phyloP scores from a whole-genome alignment of 2,888 invertebrate genomes.

The Drosophila percnosoma region DNA sequence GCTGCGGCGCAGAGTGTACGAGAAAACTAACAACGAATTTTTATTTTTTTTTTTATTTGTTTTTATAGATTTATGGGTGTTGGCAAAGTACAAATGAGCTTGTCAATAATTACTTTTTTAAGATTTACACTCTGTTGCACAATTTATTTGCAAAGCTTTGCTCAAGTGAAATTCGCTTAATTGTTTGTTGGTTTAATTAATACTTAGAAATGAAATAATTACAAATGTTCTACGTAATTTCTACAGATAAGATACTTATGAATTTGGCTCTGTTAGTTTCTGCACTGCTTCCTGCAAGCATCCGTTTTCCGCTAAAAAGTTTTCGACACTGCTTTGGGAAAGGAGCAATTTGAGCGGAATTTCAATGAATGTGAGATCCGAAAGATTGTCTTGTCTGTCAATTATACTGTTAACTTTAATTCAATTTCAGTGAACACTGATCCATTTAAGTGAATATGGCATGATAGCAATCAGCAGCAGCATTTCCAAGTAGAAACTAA shows the following conservation, averaged over 20 bases:
- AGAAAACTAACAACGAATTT: conserved; percentile 21
- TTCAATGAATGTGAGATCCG: background rate
- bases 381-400: background rate
- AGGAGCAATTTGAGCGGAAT: background rate
- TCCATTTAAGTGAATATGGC: background rate
- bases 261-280: background rate
- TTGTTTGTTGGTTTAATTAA: background rate
- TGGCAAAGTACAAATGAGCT: background rate
- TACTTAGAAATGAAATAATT: background rate
- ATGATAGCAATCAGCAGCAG: conserved; percentile 12
- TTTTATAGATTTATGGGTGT: conserved; percentile 20
- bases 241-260: background rate
- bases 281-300: background rate
- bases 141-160: background rate
- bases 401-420: background rate
- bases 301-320: background rate
- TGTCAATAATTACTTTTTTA: conserved; percentile 6
- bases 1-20: background rate
- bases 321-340: background rate
- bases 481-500: conserved; percentile 36
- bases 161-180: background rate
- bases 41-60: conserved; percentile 4
- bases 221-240: background rate
- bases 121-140: background rate
- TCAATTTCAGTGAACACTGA: background rate